phyloP scores from a whole-genome alignment of 2,888 invertebrate genomes.

The Harpalus rufipes region DNA sequence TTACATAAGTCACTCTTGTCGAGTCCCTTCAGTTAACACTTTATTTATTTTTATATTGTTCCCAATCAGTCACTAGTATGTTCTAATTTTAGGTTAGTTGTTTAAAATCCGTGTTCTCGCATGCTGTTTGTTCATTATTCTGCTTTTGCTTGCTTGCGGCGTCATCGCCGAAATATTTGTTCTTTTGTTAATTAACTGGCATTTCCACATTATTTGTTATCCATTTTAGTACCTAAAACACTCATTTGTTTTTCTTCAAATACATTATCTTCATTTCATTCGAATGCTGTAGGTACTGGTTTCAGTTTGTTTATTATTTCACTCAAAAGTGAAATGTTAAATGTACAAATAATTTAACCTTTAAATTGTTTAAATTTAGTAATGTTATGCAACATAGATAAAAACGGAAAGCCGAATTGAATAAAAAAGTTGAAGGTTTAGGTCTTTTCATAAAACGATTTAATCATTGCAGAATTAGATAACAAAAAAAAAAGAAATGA shows the following conservation, averaged over 20 bases:
- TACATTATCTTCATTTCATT: constrained; percentile 26
- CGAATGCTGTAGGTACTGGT: background rate
- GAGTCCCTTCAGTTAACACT: constrained; percentile 31
- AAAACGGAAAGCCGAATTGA: background rate
- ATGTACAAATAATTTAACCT: background rate
- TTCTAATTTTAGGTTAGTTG: constrained; percentile 35
- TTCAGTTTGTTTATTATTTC: constrained; percentile 23
- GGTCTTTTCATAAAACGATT: background rate
- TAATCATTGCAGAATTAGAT: background rate
- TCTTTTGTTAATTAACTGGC: constrained; percentile 29
- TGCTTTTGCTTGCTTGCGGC: constrained; percentile 4
- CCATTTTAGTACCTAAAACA: constrained; percentile 33
- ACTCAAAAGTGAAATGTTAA: background rate
- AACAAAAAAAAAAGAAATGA: background rate
- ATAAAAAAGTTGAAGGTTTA: background rate
- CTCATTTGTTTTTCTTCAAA: constrained; percentile 17
- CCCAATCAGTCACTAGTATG: constrained; percentile 23
- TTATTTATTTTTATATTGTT: constrained; percentile 45
- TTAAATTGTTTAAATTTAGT: constrained; percentile 2
- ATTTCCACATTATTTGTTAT: constrained; percentile 42
- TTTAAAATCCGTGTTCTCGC: constrained; percentile 17
- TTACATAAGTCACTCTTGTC: constrained; percentile 48
- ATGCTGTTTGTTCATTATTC: constrained; percentile 27
- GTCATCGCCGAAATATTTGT: constrained; percentile 49
- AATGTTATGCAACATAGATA: constrained; percentile 4